Percentiles rank a stretch among this genome's conserved stretches.
These are phyloP conservation scores for Andinoacara biseriatus DNA, from an alignment of 2,113 vertebrate species.

Conservation along the genomic window DNA sequence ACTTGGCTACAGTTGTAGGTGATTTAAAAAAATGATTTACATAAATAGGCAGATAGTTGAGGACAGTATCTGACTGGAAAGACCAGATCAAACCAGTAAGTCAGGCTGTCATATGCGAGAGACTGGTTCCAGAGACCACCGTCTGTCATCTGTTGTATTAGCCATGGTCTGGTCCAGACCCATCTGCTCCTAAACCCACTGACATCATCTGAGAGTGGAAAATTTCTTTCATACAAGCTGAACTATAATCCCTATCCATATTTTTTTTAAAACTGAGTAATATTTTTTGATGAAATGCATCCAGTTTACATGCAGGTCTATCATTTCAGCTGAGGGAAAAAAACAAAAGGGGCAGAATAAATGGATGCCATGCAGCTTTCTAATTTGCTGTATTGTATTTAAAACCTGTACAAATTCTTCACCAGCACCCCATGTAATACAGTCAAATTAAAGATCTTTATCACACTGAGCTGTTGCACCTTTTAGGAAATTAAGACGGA, in stretches of 20 bases:
- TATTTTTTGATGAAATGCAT: not conserved
- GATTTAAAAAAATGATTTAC: not conserved
- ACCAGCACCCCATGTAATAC: not conserved
- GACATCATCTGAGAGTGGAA: slow-evolving; percentile 57
- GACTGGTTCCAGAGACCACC: slow-evolving; percentile 70
- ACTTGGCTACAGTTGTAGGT: not conserved
- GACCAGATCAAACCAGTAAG: slow-evolving; percentile 55
- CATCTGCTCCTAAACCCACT: slow-evolving; percentile 72
- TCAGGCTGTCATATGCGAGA: slow-evolving; percentile 62
- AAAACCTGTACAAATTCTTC: not conserved
- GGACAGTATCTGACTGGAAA: slow-evolving; percentile 22
- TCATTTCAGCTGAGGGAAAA: not conserved
- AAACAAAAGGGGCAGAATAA: not conserved
- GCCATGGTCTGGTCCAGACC: slow-evolving; percentile 61
- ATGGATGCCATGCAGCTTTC: not conserved
- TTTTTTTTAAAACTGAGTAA: not conserved
- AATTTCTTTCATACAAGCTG: slow-evolving; percentile 42
- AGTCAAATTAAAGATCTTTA: slow-evolving; percentile 49
- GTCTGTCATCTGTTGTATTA: slow-evolving; percentile 74
- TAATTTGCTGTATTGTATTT: not conserved
- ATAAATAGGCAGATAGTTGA: not conserved
- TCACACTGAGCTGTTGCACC: slow-evolving; percentile 19
- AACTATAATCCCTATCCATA: slow-evolving; percentile 12
- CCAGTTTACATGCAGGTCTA: not conserved
- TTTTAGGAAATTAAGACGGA: slow-evolving; percentile 45